Evolutionary conservation across 2,888 invertebrate species (phyloP).

Genomic region (Tethea ocularis): DNA sequence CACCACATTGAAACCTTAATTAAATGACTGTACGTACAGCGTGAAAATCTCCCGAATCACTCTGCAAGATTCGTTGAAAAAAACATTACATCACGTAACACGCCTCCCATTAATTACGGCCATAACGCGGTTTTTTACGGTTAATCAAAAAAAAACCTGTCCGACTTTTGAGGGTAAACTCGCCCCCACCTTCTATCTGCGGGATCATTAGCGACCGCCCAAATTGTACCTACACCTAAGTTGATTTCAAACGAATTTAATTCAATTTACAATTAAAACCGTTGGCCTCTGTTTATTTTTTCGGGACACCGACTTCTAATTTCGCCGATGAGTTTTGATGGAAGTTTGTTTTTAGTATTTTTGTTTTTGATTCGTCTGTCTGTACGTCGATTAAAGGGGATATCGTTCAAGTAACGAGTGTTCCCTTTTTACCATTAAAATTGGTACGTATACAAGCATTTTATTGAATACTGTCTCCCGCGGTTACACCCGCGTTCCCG

Average conservation of each 20-base stretch:
- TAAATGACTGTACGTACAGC: conserved; percentile 25
- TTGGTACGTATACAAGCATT: too few species aligned
- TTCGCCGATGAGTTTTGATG: conserved; percentile 51
- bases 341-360: conserved; percentile 52
- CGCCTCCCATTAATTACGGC: conserved; percentile 66
- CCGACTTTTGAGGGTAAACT: conserved; percentile 50
- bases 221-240: conserved; percentile 58
- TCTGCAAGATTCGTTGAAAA: conserved; percentile 39
- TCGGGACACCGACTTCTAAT: conserved; percentile 62
- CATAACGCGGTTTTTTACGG: conserved; percentile 60
- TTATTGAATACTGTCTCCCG: too few species aligned
- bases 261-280: conserved; percentile 80
- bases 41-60: conserved; percentile 49
- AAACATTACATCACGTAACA: conserved; percentile 45
- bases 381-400: conserved; percentile 17
- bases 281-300: conserved; percentile 68
- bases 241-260: conserved; percentile 72
- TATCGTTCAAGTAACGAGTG: conserved; percentile 21
- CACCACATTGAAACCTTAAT: conserved; percentile 32
- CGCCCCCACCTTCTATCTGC: conserved; percentile 23
- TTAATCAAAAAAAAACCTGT: conserved; percentile 74
- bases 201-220: conserved; percentile 64
- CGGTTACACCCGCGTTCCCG: too few species aligned
- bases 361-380: conserved; percentile 39
- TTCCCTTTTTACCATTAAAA: not conserved